Conservation (phyloP, 2,113 vertebrate species). For the Phyllopteryx taeniolatus region DNA sequence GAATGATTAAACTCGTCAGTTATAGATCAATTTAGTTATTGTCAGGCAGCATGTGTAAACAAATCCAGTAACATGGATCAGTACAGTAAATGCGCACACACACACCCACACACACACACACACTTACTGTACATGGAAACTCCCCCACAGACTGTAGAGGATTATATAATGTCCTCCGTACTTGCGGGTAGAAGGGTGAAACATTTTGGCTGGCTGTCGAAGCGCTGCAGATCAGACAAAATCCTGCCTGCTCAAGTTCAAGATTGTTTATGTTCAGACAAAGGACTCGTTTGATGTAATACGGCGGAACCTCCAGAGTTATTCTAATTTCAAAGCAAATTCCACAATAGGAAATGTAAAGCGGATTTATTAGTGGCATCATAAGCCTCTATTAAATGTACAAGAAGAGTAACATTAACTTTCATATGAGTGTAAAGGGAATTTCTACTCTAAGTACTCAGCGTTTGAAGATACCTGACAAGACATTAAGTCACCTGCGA, state of each 20-base stretch:
- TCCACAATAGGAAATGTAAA: neutral
- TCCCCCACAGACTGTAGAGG: constrained; percentile 32
- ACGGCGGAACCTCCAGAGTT: neutral
- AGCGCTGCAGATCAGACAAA: constrained; percentile 41
- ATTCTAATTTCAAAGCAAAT: neutral
- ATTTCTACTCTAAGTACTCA: neutral
- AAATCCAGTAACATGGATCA: neutral
- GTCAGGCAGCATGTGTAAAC: neutral
- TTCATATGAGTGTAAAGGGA: neutral
- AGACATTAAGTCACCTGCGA: too few species aligned
- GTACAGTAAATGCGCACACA: neutral
- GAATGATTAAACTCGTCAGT: neutral
- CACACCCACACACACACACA: neutral
- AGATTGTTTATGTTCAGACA: constrained; percentile 11
- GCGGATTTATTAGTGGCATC: neutral
- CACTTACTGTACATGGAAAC: constrained; percentile 26
- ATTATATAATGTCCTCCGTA: constrained; percentile 64
- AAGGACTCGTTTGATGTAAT: neutral
- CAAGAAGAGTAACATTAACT: neutral
- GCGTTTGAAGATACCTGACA: too few species aligned
- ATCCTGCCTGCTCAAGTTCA: constrained; percentile 32
- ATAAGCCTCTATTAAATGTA: neutral
- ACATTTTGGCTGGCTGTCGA: constrained; percentile 56
- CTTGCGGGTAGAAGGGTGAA: constrained; percentile 57
- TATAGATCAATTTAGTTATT: neutral